Evolutionary conservation across 1,140 invertebrate species (phyloP), one percentile per base, ranked within the genome.

Genomic region (Ylistrum balloti): DNA sequence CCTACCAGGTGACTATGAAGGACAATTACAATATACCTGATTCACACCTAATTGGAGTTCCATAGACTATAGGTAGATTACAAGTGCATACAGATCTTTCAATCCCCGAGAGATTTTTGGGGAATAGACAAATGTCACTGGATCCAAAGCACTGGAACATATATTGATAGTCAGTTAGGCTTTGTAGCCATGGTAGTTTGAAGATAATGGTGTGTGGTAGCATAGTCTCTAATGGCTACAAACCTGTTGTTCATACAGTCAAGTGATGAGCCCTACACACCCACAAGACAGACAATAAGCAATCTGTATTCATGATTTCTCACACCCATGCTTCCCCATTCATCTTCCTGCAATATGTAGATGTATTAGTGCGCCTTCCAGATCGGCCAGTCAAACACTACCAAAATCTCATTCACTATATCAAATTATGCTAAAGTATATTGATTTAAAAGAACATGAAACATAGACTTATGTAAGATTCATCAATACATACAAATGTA

Each of bases 211-310:
- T 74, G 56, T 74, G n/a, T 1, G 56, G 56, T 74, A 74, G 22
- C n/a, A 28, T 74, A 74, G 56, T n/a, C 56, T 74, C n/a, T 74
- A 74, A 74, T 74, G 56, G 56, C 41, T 17, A 45, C 41, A 45
- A 17, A 74, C 56, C 56, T 74, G 56, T 74, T n/a, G 56, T 74
- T 74, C n/a, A 74, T 74, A 74, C 56, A 74, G 56, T 28, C 56
- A 74, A 38, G 56, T 28, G 56, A 74, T 74, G 56, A 17, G 22
- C 56, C 56, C n/a, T 5, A 74, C n/a, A 17, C 56, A 74, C 56
- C 56, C 22, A 74, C 56, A 74, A n/a, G 3, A 74, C 17, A 28
- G 56, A 74, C 56, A 74, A 74, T 74, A 5, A 74, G 56, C 56
- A 74, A 74, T 28, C 9, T 74, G 56, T 74, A 74, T 74, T 28